Evolutionary conservation across 1,140 invertebrate genomes (phyloP), one percentile per base, ranked within the genome.

Genomic region (Fopius arisanus): DNA sequence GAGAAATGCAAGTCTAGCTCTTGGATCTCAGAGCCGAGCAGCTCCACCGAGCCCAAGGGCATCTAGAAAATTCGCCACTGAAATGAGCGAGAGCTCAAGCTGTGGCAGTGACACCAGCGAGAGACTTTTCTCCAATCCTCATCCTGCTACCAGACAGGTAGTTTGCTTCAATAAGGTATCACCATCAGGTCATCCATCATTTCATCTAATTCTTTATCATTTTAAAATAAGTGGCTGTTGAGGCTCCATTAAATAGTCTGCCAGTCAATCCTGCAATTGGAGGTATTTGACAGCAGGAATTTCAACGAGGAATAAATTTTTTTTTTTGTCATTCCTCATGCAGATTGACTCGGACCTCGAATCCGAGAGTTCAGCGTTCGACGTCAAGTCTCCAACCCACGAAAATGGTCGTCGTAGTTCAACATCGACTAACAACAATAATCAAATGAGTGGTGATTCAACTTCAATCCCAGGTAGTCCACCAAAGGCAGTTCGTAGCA

Each of bases 71-170:
- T 93, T 93, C 81, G 87, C 92, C 54, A 86, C 91, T 33, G 90
- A 95, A 82, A 86, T 95, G 80, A 92, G 92, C 81, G 94, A 96
- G 80, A 95, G 93, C 83, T 94, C 93, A 21, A 94, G 93, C 51
- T 95, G 94, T 80, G 94, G 94, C 12, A 95, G 94, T 62, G 94
- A 95, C 80, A 94, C 93, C 23, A 95, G 94, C 74, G 94, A 95
- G 84, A 88, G 92, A 72, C 86, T 93, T 40, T 91, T 91, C 48
- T 80, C 84, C 41, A 85, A 75, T 73, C 91, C 92, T 54, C 91
- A 91, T 77, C 87, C 91, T 41, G 89, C 89, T 81, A 90, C 90
- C 78, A 88, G 91, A 89, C 91, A 87, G 85, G 86, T 88, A 88
- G 86, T 87, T 80, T 87, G 83, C 84, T 87, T 87, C 79, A 87